Conservation (phyloP, 2,113 vertebrate genomes). For the Megalops atlanticus region DNA sequence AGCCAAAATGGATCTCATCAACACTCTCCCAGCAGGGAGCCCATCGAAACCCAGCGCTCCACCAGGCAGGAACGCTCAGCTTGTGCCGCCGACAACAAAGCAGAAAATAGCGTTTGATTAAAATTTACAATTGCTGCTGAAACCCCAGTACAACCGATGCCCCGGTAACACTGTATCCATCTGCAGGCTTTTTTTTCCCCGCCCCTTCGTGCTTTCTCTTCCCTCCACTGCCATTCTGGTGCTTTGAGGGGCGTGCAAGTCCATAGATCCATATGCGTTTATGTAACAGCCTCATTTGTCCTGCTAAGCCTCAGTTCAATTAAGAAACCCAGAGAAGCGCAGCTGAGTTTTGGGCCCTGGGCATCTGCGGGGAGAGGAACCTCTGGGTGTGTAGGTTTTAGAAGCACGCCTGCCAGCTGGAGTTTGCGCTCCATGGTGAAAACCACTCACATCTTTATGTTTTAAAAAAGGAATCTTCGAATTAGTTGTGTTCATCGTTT, state of each 20-base stretch:
- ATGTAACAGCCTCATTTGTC: conserved; percentile 57
- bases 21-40: neutral
- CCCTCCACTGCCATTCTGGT: conserved; percentile 23
- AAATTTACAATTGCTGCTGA: neutral
- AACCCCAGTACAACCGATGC: neutral
- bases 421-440: neutral
- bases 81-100: neutral
- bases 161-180: neutral
- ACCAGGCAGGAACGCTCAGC: neutral
- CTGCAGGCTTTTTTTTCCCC: neutral
- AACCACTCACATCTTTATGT: neutral
- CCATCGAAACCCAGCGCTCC: neutral
- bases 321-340: conserved; percentile 29
- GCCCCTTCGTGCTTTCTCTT: neutral
- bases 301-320: conserved; percentile 59
- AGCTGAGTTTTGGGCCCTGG: neutral
- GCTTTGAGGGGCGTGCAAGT: conserved; percentile 53
- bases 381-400: neutral
- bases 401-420: neutral
- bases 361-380: neutral
- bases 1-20: conserved; percentile 11
- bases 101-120: conserved; percentile 5
- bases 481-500: neutral
- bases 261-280: conserved; percentile 53
- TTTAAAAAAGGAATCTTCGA: neutral